Percentiles rank a stretch among this genome's conserved stretches.
phyloP scores from a whole-genome alignment of 2,113 vertebrate genomes.

The Arizona elegans region DNA sequence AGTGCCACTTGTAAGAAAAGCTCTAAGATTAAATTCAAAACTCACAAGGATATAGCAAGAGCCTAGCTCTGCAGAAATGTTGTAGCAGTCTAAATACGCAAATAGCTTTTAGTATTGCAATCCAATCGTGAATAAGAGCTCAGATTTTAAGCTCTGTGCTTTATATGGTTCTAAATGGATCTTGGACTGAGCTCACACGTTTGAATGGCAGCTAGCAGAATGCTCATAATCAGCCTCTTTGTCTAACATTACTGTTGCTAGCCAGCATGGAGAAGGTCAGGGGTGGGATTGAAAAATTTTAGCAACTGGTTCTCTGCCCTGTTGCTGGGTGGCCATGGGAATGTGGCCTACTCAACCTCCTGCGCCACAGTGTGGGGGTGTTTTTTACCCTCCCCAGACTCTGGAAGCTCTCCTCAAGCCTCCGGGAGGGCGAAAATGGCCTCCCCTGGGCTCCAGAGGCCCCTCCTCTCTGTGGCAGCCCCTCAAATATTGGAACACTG shows the following conservation, averaged over 20 bases:
- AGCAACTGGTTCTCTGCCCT: no score
- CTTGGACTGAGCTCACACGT: background rate
- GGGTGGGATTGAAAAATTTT: no score
- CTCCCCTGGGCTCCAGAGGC: no score
- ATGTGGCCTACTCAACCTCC: no score
- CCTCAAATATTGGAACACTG: no score
- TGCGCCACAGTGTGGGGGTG: no score
- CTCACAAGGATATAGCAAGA: background rate
- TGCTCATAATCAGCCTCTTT: background rate
- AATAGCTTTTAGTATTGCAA: background rate
- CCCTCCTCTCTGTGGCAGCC: no score
- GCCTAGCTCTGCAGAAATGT: background rate
- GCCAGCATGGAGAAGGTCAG: background rate
- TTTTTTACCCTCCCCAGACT: no score
- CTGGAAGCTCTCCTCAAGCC: no score
- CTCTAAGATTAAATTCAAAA: background rate
- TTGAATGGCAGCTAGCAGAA: background rate
- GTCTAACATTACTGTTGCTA: background rate
- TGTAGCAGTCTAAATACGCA: background rate
- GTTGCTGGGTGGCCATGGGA: no score
- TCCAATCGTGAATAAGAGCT: background rate
- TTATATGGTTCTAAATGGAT: background rate
- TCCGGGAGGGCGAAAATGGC: no score
- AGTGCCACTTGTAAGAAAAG: background rate
- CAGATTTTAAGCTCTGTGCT: background rate